Base-by-base conservation (phyloP, 2,888 invertebrate species). In the Schizaphis graminum region DNA sequence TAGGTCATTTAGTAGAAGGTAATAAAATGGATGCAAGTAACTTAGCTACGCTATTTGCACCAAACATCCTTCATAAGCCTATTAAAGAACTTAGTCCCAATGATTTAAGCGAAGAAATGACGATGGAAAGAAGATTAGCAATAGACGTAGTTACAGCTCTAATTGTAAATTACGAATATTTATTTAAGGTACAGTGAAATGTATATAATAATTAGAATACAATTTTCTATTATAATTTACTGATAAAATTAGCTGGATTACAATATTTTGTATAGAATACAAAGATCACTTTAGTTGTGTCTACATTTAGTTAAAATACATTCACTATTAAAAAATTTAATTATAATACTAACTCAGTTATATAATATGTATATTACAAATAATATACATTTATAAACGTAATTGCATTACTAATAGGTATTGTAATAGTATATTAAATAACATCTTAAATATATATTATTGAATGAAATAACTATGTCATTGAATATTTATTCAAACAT, bases 1-100 rank as follows among this genome's bases (percentile, higher is more conserved):
- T 90, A 96, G 97, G 97, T 44, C 97, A 97, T 95, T 96, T 96
- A 95, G 95, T 97, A 89, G 96, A 97, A 28, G 99, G 99, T 3
- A 99, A 99, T 96, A 98, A 98, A 96, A 99, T 99, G 99, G 98
- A 99, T 96, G 97, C 98, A 88, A 97, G 97, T 92, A 99, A 99
- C 96, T 96, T 99, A 95, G 99, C 99, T 0, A 99, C 98, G 0
- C 95, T 99, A 84, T 98, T 99, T 96, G 99, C 99, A 3, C 99
- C 99, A 0, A 99, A 99, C 95, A 98, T 99, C 95, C 97, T 99
- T 93, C 98, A 98, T 88, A 95, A 93, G 92, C 95, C 84, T 95
- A 87, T 96, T 95, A 95, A 95, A 94, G 95, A 94, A 96, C 96
- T 96, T 95, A 95, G 96, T 93, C 96, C 96, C 67, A 96, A 95